These are phyloP conservation scores for Lutraria lutraria DNA, from an alignment of 2,888 invertebrate species.

Conservation along the genomic window DNA sequence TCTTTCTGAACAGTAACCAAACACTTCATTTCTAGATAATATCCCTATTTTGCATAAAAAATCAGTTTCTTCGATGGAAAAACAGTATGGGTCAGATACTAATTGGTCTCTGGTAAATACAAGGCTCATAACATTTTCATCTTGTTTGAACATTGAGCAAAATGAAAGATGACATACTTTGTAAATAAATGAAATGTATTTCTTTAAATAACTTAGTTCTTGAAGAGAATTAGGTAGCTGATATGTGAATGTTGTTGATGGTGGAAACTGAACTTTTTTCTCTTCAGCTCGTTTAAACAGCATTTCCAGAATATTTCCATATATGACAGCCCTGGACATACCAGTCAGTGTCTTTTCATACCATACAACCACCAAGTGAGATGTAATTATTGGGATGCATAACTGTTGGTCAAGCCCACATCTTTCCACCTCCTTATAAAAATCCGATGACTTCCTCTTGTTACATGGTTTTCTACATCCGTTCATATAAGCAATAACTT, in stretches of 20 bases:
- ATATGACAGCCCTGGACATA: not conserved
- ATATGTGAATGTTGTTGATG: not conserved
- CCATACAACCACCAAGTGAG: not conserved
- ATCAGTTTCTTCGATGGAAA: not conserved
- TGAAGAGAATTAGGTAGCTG: not conserved
- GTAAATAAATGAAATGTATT: not conserved
- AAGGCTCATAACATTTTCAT: not conserved
- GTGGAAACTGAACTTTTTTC: not conserved
- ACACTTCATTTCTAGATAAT: not conserved
- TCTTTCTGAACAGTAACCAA: not conserved
- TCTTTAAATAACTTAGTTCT: not conserved
- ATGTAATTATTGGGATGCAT: not conserved
- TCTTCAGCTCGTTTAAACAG: not conserved
- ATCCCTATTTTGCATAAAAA: not conserved
- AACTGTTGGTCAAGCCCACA: not conserved
- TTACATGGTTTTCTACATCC: not conserved
- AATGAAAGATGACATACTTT: not conserved
- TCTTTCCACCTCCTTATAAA: not conserved
- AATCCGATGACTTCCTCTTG: not conserved
- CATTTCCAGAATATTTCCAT: not conserved
- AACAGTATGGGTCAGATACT: not conserved
- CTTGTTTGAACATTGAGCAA: not conserved
- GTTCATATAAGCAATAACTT: not conserved
- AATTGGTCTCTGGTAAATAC: not conserved
- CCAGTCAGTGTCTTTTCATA: not conserved